Conservation (phyloP, 2,888 invertebrate species). For the Ceraclea dissimilis region DNA sequence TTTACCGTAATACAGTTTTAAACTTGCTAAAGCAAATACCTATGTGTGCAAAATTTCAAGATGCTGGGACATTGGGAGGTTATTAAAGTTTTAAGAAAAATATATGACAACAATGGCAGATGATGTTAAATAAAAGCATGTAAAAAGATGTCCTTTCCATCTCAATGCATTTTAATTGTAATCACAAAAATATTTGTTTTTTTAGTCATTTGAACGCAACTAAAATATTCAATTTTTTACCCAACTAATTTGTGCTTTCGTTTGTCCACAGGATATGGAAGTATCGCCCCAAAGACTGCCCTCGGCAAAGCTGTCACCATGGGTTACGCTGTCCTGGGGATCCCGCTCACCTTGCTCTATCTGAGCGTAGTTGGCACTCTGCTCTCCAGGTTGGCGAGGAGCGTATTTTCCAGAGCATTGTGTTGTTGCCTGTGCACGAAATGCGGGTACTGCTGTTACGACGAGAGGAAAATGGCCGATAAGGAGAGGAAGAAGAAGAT, state of each 20-base stretch:
- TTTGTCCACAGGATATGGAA: slow-evolving; percentile 75
- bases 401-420: slow-evolving; percentile 71
- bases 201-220: no score
- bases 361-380: slow-evolving; percentile 80
- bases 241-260: slow-evolving; percentile 12
- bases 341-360: slow-evolving; percentile 80
- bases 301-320: slow-evolving; percentile 88
- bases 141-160: no score
- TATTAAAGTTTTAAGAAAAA: not conserved
- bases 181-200: no score
- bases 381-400: slow-evolving; percentile 73
- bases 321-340: slow-evolving; percentile 79
- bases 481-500: slow-evolving; percentile 73
- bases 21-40: no score
- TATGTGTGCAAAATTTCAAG: no score
- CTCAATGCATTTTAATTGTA: no score
- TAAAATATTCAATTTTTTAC: no score
- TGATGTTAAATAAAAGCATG: not conserved
- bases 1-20: no score
- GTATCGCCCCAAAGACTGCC: slow-evolving; percentile 84
- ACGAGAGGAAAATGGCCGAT: slow-evolving; percentile 73
- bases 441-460: slow-evolving; percentile 81
- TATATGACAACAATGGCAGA: not conserved
- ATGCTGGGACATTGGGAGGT: not conserved
- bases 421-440: slow-evolving; percentile 85